phyloP scores from a whole-genome alignment of 2,888 invertebrate genomes.

The Sinotaia quadrata region DNA sequence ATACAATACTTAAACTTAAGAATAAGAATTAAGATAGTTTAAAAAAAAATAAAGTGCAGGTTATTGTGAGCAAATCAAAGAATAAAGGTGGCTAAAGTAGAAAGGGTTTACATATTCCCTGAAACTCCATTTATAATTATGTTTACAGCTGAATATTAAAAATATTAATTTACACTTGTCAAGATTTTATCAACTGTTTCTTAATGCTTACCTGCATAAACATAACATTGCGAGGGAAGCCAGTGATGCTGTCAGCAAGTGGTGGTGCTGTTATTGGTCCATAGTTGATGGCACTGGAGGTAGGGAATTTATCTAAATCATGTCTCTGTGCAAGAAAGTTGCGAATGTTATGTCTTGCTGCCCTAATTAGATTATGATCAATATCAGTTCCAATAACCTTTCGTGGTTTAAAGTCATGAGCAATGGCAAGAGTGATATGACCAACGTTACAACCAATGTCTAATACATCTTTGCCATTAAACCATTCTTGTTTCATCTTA shows the following conservation, averaged over 20 bases:
- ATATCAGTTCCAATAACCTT: conserved; percentile 95
- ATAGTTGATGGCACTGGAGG: conserved; percentile 89
- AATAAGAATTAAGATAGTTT: too few relatives aligned
- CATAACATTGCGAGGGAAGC: conserved; percentile 91
- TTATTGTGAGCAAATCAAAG: too few relatives aligned
- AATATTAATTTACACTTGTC: too few relatives aligned
- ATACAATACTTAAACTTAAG: too few relatives aligned
- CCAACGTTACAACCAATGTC: conserved; percentile 99
- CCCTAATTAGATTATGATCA: conserved; percentile 86
- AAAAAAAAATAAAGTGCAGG: too few relatives aligned
- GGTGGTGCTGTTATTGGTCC: conserved; percentile 80
- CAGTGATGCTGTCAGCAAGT: conserved; percentile 38
- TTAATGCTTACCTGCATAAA: conserved; percentile 84
- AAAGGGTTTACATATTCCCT: too few relatives aligned
- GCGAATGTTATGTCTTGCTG: conserved; percentile 82
- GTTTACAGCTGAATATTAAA: too few relatives aligned
- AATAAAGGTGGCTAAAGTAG: too few relatives aligned
- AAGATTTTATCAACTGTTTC: too few relatives aligned
- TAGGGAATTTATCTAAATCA: conserved; percentile 79
- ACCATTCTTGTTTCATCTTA: conserved; percentile 87
- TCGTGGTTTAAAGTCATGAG: conserved; percentile 86
- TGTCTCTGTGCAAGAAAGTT: conserved; percentile 75
- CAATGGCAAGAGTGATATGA: conserved; percentile 91
- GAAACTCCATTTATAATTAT: too few relatives aligned
- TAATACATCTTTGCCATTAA: conserved; percentile 90